Conservation (phyloP, 2,113 vertebrate species). For the Myotis brandtii region DNA sequence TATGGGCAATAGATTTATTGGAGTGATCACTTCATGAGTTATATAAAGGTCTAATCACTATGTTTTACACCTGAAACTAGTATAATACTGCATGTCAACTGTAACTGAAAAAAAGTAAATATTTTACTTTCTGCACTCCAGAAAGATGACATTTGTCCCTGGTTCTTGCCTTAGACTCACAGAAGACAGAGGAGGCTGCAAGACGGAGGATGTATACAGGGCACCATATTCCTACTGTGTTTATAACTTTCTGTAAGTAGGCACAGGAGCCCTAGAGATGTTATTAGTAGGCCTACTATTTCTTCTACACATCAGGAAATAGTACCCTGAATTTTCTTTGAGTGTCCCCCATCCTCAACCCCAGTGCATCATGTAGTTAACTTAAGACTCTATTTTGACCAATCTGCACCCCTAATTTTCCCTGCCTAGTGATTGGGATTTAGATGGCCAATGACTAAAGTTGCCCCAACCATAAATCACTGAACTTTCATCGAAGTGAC, state of each 20-base stretch:
- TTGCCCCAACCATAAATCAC: not conserved
- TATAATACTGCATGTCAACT: too few relatives aligned
- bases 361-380: not conserved
- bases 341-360: not conserved
- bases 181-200: not conserved
- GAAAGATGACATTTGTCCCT: not conserved
- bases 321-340: not conserved
- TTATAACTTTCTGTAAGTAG: not conserved
- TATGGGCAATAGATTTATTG: not conserved
- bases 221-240: not conserved
- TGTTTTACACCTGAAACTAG: not conserved
- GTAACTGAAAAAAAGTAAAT: not conserved
- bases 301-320: not conserved
- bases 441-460: not conserved
- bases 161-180: not conserved
- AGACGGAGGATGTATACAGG: not conserved
- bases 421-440: rapidly evolving
- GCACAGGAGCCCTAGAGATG: too few relatives aligned
- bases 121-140: not conserved
- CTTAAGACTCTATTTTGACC: not conserved
- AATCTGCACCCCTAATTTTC: not conserved
- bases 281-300: not conserved
- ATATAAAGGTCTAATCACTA: not conserved
- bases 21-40: not conserved
- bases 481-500: not conserved